Base-by-base conservation (phyloP, 2,113 vertebrate genomes). In the Sinocyclocheilus maitianheensis region DNA sequence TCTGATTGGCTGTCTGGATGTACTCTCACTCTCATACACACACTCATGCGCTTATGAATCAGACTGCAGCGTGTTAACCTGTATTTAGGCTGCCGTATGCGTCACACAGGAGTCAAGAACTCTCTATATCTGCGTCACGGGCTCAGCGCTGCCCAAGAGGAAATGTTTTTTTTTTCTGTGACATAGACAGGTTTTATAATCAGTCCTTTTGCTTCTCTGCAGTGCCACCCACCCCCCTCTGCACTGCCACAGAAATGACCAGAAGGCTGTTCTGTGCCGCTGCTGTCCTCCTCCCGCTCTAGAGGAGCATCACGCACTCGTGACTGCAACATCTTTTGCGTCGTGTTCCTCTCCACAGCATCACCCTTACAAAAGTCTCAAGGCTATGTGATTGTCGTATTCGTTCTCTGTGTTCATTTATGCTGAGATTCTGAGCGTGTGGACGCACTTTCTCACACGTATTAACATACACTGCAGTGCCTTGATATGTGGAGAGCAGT, bases 161-260 rank as follows among this genome's bases (percentile, higher is more conserved):
- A 84, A 63, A 8, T 84, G 30, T 74, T 63, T 74, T 43, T 74
- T 74, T 48, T 40, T 85, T 77, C 58, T 83, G 58, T 89, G 88
- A 88, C 87, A 86, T 83, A 81, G 81, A 76, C 55, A 58, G 85
- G 84, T 87, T 91, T 89, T 91, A 84, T 83, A 87, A 89, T 69
- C 37, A 16, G n/a, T 20, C 74, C 62, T 58, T 75, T 51, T 48
- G 89, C 87, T 87, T 60, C 30, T 69, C 86, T 65, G 77, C 87
- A 75, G 60, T 71, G 43, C 58, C 12, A 22, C 48, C 5, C 51
- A 8, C 67, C 83, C 80, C 72, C 89, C 85, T 81, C 87, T 14
- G 48, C 82, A 55, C n/a, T 40, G 46, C 26, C 74, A 62, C 81
- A 71, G 62, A 85, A 86, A 81, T 83, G 67, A 75, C 40, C 76